Conservation (phyloP, 2,888 invertebrate genomes). For the Cephus runcator region DNA sequence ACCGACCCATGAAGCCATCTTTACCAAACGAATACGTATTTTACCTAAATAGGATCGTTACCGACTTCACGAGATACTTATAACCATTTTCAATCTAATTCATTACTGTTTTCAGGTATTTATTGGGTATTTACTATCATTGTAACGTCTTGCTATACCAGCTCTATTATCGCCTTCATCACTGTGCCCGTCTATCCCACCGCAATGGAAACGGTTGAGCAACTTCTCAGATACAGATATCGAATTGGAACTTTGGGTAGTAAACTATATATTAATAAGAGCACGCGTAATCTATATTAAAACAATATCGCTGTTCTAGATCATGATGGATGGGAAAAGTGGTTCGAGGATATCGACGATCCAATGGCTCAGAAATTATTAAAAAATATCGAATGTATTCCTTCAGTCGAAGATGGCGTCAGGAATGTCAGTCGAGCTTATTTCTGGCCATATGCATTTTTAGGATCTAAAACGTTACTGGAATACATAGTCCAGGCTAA, state of each 20-base stretch:
- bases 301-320: slow-evolving; percentile 56
- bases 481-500: slow-evolving; percentile 80
- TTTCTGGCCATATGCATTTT: slow-evolving; percentile 82
- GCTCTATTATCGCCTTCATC: slow-evolving; percentile 86
- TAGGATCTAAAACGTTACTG: slow-evolving; percentile 78
- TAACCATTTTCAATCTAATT: background rate
- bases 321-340: slow-evolving; percentile 80
- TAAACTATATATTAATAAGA: background rate
- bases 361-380: slow-evolving; percentile 71
- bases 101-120: slow-evolving; percentile 68
- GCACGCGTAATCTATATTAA: background rate
- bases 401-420: slow-evolving; percentile 75
- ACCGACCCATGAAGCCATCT: background rate
- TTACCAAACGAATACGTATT: background rate
- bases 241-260: slow-evolving; percentile 78
- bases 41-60: background rate
- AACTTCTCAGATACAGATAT: slow-evolving; percentile 75
- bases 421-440: slow-evolving; percentile 79
- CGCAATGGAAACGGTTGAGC: slow-evolving; percentile 76
- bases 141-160: slow-evolving; percentile 85
- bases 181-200: slow-evolving; percentile 81
- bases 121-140: slow-evolving; percentile 91
- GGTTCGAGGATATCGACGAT: slow-evolving; percentile 75
- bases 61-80: background rate
- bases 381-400: slow-evolving; percentile 75